Evolutionary conservation across 2,888 invertebrate genomes (phyloP).

Genomic region (Trissoscelio sp.): DNA sequence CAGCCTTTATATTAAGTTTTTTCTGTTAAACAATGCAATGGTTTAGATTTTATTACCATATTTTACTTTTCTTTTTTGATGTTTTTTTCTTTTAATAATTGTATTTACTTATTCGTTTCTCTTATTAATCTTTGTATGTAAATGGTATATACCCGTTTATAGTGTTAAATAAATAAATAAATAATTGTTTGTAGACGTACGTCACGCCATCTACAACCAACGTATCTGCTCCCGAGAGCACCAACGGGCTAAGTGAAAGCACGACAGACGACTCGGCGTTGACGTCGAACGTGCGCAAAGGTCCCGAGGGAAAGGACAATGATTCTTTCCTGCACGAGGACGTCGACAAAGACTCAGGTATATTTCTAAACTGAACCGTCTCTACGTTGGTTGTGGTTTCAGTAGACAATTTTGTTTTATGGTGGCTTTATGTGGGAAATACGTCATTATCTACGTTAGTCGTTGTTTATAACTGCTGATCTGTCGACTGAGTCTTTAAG

Average conservation of each 20-base stretch:
- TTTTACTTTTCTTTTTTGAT: too few relatives aligned
- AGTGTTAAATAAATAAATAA: too few relatives aligned
- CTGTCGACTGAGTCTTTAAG: conserved; percentile 22
- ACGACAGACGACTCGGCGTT: conserved; percentile 75
- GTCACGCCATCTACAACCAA: conserved; percentile 74
- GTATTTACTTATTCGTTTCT: too few relatives aligned
- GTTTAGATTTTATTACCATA: too few relatives aligned
- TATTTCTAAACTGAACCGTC: conserved; percentile 76
- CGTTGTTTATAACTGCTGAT: conserved; percentile 49
- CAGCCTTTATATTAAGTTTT: too few relatives aligned
- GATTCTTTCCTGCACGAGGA: conserved; percentile 87
- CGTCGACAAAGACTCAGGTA: conserved; percentile 85
- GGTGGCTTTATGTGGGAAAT: conserved; percentile 72
- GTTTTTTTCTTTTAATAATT: too few relatives aligned
- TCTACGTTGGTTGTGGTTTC: conserved; percentile 80
- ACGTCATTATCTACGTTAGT: conserved; percentile 57
- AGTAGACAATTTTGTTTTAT: conserved; percentile 78
- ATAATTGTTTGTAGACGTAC: conserved; percentile 75
- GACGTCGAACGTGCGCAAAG: conserved; percentile 86
- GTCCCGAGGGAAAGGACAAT: conserved; percentile 93
- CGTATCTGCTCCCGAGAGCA: conserved; percentile 75
- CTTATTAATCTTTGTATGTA: too few relatives aligned
- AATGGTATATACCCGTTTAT: too few relatives aligned
- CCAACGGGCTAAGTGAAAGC: conserved; percentile 73
- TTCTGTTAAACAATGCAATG: too few relatives aligned